phyloP scores from a whole-genome alignment of 2,113 vertebrate species.

The Naja naja region DNA sequence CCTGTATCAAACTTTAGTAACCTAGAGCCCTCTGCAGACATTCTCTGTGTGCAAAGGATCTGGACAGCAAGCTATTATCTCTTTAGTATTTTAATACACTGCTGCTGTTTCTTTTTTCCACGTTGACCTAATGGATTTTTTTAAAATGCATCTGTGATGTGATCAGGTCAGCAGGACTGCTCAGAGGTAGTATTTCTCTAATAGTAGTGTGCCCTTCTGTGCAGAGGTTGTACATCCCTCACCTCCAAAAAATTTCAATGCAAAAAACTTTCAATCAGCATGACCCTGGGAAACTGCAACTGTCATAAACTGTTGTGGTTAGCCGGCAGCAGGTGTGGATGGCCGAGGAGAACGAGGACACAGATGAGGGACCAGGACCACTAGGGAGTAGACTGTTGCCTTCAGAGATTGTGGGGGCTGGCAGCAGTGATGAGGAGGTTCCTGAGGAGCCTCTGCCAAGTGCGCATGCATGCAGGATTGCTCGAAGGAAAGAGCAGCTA shows the following conservation, averaged over 20 bases:
- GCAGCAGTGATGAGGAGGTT: too few relatives aligned
- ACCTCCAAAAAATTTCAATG: background rate
- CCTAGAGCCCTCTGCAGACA: background rate
- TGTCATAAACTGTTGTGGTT: too few relatives aligned
- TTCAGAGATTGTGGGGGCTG: too few relatives aligned
- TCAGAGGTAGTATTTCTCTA: background rate
- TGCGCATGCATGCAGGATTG: too few relatives aligned
- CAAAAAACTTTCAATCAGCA: background rate
- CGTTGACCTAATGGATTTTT: background rate
- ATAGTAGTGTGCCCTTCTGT: background rate
- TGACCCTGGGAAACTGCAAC: too few relatives aligned
- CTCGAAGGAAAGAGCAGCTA: too few relatives aligned
- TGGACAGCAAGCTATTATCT: background rate
- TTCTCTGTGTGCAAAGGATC: background rate
- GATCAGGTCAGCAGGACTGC: background rate
- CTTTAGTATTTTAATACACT: background rate
- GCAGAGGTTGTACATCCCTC: background rate
- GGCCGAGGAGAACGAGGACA: too few relatives aligned
- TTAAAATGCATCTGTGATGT: background rate
- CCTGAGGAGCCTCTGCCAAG: too few relatives aligned
- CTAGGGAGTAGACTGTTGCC: too few relatives aligned
- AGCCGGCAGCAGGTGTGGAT: too few relatives aligned
- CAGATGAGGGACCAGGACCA: too few relatives aligned
- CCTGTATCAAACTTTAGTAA: background rate
- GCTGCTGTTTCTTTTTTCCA: background rate